A percentile compares a stretch with the other conserved stretches of the same genome.
These are phyloP conservation scores for Ophion ventricosus DNA, from an alignment of 2,888 invertebrate genomes.

Conservation along the genomic window DNA sequence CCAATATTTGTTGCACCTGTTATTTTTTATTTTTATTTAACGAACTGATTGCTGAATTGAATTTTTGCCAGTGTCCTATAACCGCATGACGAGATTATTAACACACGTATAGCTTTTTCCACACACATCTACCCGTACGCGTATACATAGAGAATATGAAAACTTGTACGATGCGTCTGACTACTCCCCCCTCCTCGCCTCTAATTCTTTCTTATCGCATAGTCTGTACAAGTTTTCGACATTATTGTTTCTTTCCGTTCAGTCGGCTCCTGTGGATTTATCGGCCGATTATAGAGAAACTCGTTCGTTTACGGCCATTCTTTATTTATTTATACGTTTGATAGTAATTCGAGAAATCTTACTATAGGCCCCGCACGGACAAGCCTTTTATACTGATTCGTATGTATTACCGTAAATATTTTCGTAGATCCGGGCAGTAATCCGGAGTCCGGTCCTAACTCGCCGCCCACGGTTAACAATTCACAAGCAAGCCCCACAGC, in stretches of 20 bases:
- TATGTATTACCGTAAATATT: slow-evolving; percentile 38
- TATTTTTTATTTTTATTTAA: slow-evolving; percentile 66
- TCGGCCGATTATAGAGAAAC: not conserved
- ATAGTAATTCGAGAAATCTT: slow-evolving; percentile 23
- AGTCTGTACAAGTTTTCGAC: slow-evolving; percentile 25
- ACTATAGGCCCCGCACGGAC: not conserved
- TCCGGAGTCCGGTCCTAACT: slow-evolving; percentile 91
- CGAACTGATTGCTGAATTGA: slow-evolving; percentile 80
- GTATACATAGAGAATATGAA: slow-evolving; percentile 6
- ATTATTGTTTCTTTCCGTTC: slow-evolving; percentile 14
- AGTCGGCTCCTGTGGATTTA: not conserved
- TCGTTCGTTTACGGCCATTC: not conserved
- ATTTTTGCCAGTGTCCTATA: slow-evolving; percentile 79
- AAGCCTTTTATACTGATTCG: slow-evolving; percentile 12
- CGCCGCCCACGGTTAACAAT: slow-evolving; percentile 87
- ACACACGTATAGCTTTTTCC: slow-evolving; percentile 55
- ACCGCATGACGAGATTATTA: slow-evolving; percentile 78
- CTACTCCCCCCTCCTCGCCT: slow-evolving; percentile 24
- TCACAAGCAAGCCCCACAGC: slow-evolving; percentile 87
- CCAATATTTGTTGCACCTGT: slow-evolving; percentile 76
- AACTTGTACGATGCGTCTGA: slow-evolving; percentile 44
- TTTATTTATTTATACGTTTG: slow-evolving; percentile 2
- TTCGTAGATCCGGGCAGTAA: slow-evolving; percentile 86
- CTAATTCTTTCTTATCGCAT: slow-evolving; percentile 32
- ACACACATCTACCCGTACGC: slow-evolving; percentile 12